Percentiles rank a stretch among this genome's conserved stretches.
Conservation (phyloP, 2,888 invertebrate species). For the Archips crataeganus region DNA sequence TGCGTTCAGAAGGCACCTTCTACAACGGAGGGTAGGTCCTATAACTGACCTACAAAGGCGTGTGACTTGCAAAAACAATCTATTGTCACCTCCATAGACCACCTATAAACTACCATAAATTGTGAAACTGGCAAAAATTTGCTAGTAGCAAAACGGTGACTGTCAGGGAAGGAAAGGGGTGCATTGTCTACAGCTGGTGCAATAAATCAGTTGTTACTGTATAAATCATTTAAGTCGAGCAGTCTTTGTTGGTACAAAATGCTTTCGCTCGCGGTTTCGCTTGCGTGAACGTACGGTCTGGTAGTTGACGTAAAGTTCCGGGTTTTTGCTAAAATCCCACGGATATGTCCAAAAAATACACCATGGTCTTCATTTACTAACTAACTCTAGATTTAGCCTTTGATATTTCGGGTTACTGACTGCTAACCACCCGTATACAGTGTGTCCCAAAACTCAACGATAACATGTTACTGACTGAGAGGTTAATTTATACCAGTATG, state of each 20-base stretch:
- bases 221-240: conserved; percentile 48
- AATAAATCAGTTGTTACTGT: conserved; percentile 58
- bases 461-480: no score
- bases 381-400: no score
- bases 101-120: conserved; percentile 78
- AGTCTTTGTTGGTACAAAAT: conserved; percentile 22
- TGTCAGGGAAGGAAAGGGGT: conserved; percentile 69
- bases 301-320: no score
- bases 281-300: no score
- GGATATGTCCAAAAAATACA: no score
- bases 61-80: conserved; percentile 77
- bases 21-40: conserved; percentile 59
- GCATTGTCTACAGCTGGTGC: conserved; percentile 58
- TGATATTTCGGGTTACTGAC: no score
- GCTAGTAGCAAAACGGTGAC: conserved; percentile 76
- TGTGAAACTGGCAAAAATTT: conserved; percentile 64
- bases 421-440: no score
- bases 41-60: conserved; percentile 79
- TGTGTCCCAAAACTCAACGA: no score
- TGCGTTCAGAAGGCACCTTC: conserved; percentile 54
- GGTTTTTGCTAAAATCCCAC: no score
- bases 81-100: conserved; percentile 65
- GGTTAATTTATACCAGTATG: no score
- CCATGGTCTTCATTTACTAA: no score
- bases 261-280: no score